phyloP scores from a whole-genome alignment of 1,140 invertebrate species.

The Hylyphantes graminicola region DNA sequence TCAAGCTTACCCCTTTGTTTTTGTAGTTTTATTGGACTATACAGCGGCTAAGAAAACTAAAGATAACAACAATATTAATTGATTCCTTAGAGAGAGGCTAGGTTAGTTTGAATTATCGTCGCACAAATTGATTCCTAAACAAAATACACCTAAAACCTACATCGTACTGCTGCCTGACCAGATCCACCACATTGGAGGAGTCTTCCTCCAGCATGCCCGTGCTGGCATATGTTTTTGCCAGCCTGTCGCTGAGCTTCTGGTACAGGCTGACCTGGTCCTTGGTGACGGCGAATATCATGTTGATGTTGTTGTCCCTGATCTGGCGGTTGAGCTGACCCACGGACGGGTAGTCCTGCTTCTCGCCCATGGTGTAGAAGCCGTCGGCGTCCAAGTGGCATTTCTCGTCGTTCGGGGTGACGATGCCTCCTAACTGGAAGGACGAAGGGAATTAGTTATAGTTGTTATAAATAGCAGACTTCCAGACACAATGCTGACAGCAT shows the following conservation, averaged over 20 bases:
- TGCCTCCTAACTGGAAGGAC: conserved; percentile 80
- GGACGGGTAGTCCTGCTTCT: conserved; percentile 93
- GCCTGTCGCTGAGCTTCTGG: conserved; percentile 79
- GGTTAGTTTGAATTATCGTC: no score
- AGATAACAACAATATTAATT: no score
- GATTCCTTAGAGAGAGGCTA: no score
- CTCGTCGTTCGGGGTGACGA: conserved; percentile 93
- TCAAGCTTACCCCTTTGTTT: no score
- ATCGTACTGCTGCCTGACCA: conserved; percentile 89
- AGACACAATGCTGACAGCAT: no score
- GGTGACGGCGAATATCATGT: conserved; percentile 98
- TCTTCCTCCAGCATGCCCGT: conserved; percentile 86
- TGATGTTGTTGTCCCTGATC: conserved; percentile 93
- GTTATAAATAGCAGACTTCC: no score
- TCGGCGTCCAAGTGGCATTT: conserved; percentile 81
- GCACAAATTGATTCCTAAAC: no score
- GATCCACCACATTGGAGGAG: conserved; percentile 92
- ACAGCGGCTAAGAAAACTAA: no score
- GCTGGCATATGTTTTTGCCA: conserved; percentile 76
- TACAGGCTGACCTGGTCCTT: conserved; percentile 85
- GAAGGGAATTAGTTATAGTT: no score
- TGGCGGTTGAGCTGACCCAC: conserved; percentile 89
- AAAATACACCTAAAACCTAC: no score
- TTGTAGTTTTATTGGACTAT: no score
- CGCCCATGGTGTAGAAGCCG: conserved; percentile 80